These are phyloP conservation scores for Phengaris alcon DNA, from an alignment of 2,888 invertebrate species.

Conservation along the genomic window DNA sequence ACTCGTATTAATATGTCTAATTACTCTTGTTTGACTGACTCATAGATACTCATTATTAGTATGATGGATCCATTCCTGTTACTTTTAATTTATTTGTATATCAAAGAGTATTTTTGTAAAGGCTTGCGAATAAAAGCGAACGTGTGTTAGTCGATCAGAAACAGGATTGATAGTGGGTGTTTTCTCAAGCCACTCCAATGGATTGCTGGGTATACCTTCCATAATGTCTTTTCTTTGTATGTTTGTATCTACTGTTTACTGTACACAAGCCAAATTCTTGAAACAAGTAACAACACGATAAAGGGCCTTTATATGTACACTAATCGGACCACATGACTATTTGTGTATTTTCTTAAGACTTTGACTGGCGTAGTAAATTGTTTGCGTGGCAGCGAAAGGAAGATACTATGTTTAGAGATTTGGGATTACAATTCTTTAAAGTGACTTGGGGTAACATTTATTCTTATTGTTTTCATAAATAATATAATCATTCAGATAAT, in stretches of 20 bases:
- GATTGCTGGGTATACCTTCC: slow-evolving; percentile 1
- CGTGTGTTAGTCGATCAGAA: slow-evolving; percentile 23
- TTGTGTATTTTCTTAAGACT: no score
- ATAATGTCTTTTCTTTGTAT: slow-evolving; percentile 22
- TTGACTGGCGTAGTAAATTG: no score
- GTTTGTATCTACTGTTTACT: not conserved
- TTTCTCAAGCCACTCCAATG: slow-evolving; percentile 17
- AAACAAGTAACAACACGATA: not conserved
- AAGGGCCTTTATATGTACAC: no score
- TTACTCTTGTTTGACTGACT: no score
- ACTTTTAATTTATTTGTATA: slow-evolving; percentile 10
- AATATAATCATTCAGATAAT: no score
- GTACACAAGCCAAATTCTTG: not conserved
- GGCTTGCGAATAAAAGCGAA: slow-evolving; percentile 18
- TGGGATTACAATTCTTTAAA: no score
- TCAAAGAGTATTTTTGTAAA: slow-evolving; percentile 20
- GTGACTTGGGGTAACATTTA: no score
- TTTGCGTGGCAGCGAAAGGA: no score
- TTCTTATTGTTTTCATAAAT: no score
- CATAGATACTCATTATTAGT: not conserved
- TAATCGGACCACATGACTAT: no score
- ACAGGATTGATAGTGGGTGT: slow-evolving; percentile 22
- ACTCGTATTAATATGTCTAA: no score
- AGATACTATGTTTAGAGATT: no score
- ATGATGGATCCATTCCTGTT: not conserved